Conservation (phyloP, 2,113 vertebrate species). For the Podarcis muralis region DNA sequence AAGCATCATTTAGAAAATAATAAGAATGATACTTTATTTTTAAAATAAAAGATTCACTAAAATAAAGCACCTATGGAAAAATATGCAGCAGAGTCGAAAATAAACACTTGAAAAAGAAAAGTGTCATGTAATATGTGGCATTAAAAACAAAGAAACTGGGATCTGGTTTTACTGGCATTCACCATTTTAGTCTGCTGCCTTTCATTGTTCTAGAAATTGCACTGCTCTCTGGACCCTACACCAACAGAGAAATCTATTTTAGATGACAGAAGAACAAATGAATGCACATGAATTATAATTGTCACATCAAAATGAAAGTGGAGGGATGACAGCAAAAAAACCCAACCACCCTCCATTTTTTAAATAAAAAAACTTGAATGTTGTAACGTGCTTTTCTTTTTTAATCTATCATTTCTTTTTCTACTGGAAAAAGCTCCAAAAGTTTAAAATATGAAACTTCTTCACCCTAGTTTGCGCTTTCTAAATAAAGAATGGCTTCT, state of each 20-base stretch:
- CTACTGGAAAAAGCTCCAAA: neutral
- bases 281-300: slow-evolving; percentile 25
- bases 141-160: neutral
- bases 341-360: too few relatives aligned
- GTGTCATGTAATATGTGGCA: neutral
- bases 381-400: neutral
- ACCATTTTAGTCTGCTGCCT: slow-evolving; percentile 12
- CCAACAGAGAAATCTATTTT: slow-evolving; percentile 4
- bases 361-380: neutral
- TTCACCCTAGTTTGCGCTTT: neutral
- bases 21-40: slow-evolving; percentile 16
- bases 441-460: slow-evolving; percentile 4
- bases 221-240: slow-evolving; percentile 11
- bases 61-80: slow-evolving; percentile 60
- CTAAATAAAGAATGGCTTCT: slow-evolving; percentile 9
- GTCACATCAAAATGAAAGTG: slow-evolving; percentile 13
- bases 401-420: slow-evolving; percentile 1
- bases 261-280: slow-evolving; percentile 23
- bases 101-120: slow-evolving; percentile 38
- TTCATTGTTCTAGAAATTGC: slow-evolving; percentile 42
- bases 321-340: neutral
- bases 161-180: slow-evolving; percentile 26
- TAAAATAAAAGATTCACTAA: slow-evolving; percentile 55
- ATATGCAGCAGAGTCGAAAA: slow-evolving; percentile 60
- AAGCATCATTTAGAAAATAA: slow-evolving; percentile 51